Conservation (phyloP, 2,888 invertebrate genomes). For the Petrolisthes manimaculis region DNA sequence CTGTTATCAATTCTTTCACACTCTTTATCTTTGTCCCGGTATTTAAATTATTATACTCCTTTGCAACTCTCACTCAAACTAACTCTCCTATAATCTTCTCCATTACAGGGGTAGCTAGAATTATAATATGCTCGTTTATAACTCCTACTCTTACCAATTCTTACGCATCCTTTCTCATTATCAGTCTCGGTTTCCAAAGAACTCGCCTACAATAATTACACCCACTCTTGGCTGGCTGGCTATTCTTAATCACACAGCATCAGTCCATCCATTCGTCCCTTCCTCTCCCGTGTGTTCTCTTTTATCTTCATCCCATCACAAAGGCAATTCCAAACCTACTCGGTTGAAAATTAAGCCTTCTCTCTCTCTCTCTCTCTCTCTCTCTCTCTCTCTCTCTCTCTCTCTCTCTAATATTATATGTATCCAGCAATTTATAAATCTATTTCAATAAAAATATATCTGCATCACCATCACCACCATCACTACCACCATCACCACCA, state of each 20-base stretch:
- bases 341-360: neutral
- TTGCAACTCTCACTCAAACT: no score
- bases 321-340: no score
- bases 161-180: neutral
- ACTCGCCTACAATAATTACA: neutral
- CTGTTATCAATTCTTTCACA: no score
- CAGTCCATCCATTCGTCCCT: no score
- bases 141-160: neutral
- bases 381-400: slow-evolving; percentile 11
- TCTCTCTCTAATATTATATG: neutral
- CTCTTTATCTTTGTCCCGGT: no score
- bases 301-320: no score
- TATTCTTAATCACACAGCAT: no score
- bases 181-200: neutral
- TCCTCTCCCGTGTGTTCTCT: no score
- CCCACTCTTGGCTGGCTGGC: neutral
- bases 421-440: neutral
- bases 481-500: no score
- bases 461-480: neutral
- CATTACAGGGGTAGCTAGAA: no score
- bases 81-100: no score
- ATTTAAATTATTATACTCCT: no score
- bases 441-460: neutral
- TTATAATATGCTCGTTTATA: neutral
- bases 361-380: slow-evolving; percentile 3